Evolutionary conservation across 2,113 vertebrate species (phyloP).

Genomic region (Corythornis cristatus): DNA sequence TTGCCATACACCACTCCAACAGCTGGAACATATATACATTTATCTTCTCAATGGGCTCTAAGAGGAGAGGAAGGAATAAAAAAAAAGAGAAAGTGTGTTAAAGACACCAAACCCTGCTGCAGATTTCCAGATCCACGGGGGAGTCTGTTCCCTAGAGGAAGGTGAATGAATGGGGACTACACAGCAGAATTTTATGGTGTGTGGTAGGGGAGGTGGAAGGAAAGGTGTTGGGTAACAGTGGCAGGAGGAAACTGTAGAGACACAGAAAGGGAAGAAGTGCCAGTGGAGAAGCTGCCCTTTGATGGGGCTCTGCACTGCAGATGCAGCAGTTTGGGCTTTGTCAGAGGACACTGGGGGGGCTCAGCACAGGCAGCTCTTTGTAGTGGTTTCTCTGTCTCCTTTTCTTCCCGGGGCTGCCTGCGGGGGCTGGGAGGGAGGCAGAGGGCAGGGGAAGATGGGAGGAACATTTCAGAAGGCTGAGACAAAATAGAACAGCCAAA

Average conservation of each 20-base stretch:
- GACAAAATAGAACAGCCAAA: background rate
- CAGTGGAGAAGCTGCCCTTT: background rate
- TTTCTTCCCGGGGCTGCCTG: background rate
- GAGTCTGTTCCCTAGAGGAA: background rate
- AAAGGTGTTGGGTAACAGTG: background rate
- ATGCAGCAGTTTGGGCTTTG: background rate
- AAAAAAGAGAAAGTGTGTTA: background rate
- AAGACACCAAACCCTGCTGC: background rate
- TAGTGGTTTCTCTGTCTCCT: background rate
- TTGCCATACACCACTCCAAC: background rate
- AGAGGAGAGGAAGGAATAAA: background rate
- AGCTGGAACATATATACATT: background rate
- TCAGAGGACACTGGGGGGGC: background rate
- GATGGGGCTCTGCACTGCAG: background rate
- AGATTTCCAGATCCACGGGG: background rate
- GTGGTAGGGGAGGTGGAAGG: background rate
- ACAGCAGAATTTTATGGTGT: background rate
- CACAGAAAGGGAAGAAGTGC: background rate
- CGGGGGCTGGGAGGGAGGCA: background rate
- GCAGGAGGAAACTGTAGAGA: slow-evolving; percentile 5
- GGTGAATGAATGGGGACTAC: background rate
- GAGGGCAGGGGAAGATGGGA: background rate
- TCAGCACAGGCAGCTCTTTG: slow-evolving; percentile 48
- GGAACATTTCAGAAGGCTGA: background rate
- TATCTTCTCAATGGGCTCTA: background rate